Conservation (phyloP, 2,113 vertebrate species). For the Pteronura brasiliensis region DNA sequence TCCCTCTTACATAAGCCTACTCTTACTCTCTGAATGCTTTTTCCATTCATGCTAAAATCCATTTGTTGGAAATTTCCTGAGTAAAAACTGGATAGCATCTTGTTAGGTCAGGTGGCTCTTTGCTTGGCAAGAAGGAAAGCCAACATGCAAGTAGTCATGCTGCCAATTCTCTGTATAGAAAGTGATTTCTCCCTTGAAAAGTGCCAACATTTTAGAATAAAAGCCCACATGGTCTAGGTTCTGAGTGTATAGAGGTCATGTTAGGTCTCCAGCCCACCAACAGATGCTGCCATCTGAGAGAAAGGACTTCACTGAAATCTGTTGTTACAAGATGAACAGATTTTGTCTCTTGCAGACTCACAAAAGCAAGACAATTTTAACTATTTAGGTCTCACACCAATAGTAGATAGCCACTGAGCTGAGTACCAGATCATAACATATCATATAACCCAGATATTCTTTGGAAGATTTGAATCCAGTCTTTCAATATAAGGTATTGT, state of each 20-base stretch:
- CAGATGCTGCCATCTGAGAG: neutral
- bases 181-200: neutral
- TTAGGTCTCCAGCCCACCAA: neutral
- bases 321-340: neutral
- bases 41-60: neutral
- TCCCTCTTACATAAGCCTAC: neutral
- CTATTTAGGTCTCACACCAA: neutral
- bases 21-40: neutral
- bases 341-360: neutral
- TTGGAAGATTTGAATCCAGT: neutral
- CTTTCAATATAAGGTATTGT: neutral
- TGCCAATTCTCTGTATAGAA: conserved; percentile 23
- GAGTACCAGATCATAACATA: neutral
- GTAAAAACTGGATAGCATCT: neutral
- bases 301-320: neutral
- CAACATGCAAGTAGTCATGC: neutral
- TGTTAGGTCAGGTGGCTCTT: neutral
- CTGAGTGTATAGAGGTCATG: neutral
- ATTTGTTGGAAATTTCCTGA: conserved; percentile 7
- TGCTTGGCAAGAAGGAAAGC: conserved; percentile 7
- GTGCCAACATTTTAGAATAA: neutral
- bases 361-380: neutral
- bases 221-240: neutral
- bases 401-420: neutral
- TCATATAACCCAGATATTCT: neutral